Evolutionary conservation across 1,140 invertebrate genomes (phyloP).

Genomic region (Yoshiicerus persimilis): DNA sequence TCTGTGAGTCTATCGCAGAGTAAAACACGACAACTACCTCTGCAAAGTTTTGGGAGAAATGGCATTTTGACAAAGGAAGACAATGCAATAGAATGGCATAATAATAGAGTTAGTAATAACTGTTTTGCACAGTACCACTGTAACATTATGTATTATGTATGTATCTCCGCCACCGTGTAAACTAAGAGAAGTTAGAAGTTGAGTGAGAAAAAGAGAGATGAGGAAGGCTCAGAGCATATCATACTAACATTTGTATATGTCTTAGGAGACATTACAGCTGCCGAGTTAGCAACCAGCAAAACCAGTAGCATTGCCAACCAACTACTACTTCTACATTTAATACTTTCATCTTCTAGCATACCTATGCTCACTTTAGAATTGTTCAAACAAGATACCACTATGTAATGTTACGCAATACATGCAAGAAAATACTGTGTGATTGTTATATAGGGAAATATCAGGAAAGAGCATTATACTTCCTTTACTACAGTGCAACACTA

Average conservation of each 20-base stretch:
- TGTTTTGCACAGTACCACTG: not conserved
- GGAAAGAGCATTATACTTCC: too few relatives aligned
- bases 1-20: not conserved
- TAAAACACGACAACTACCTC: not conserved
- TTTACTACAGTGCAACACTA: not conserved
- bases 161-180: not conserved
- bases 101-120: not conserved
- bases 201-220: not conserved
- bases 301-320: not conserved
- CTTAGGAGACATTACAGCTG: not conserved
- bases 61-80: not conserved
- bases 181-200: not conserved
- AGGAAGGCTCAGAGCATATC: not conserved
- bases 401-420: not conserved
- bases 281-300: not conserved
- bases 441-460: not conserved
- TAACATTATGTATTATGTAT: not conserved
- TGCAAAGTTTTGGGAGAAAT: not conserved
- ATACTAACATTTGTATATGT: not conserved
- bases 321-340: not conserved
- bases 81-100: not conserved
- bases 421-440: not conserved
- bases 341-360: not conserved
- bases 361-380: not conserved
- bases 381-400: not conserved